Evolutionary conservation across 2,888 invertebrate genomes (phyloP).

Genomic region (Melieria omissa): DNA sequence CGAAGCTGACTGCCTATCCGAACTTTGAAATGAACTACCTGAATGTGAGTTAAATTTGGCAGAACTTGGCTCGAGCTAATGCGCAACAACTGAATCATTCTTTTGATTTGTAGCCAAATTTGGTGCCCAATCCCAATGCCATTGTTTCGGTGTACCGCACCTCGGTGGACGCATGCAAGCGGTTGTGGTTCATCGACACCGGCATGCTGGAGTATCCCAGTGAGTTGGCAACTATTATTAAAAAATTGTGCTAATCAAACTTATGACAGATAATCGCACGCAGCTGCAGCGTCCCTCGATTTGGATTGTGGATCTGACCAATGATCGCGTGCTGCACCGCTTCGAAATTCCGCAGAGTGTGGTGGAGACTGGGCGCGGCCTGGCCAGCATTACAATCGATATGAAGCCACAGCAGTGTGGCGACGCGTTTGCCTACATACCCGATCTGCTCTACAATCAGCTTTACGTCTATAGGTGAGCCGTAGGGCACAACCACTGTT

Average conservation of each 20-base stretch:
- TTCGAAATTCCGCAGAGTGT: conserved; percentile 67
- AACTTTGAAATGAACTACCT: conserved; percentile 58
- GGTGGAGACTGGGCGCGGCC: conserved; percentile 67
- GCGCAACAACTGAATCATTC: conserved; percentile 23
- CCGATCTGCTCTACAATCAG: conserved; percentile 64
- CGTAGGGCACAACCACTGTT: too few species aligned
- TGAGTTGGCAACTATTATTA: conserved; percentile 52
- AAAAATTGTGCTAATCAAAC: background rate
- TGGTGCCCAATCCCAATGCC: conserved; percentile 46
- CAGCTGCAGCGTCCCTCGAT: conserved; percentile 72
- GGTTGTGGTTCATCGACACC: conserved; percentile 84
- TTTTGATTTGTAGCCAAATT: conserved; percentile 34
- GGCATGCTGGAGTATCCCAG: conserved; percentile 78
- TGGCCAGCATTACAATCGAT: conserved; percentile 79
- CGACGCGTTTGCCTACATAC: conserved; percentile 77
- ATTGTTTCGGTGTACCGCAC: conserved; percentile 79
- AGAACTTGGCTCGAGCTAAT: background rate
- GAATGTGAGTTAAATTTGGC: conserved; percentile 44
- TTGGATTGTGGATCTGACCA: conserved; percentile 74
- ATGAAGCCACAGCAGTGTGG: conserved; percentile 70
- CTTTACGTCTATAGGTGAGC: conserved; percentile 65
- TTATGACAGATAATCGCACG: conserved; percentile 55
- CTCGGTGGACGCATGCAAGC: conserved; percentile 75
- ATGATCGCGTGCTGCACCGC: conserved; percentile 71
- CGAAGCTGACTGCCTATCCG: conserved; percentile 62